These are phyloP conservation scores for Thaumetopoea pityocampa DNA, from an alignment of 1,140 invertebrate genomes.

Conservation along the genomic window DNA sequence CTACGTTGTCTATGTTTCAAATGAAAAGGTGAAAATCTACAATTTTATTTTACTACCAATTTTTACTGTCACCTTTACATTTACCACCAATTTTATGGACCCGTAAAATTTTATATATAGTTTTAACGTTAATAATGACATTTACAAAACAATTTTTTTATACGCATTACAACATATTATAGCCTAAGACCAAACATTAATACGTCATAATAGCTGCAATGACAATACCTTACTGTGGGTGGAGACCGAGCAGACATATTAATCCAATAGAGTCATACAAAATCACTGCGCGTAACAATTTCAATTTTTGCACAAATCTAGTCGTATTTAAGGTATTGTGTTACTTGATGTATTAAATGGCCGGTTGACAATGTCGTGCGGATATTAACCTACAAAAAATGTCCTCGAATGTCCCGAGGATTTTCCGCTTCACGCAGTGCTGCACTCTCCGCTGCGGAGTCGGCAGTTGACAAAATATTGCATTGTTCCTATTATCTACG, in stretches of 20 bases:
- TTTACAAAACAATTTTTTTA: conserved; percentile 1
- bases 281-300: conserved; percentile 65
- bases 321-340: conserved; percentile 72
- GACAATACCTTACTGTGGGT: conserved; percentile 8
- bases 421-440: conserved; percentile 73
- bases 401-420: conserved; percentile 74
- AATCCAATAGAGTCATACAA: conserved; percentile 62
- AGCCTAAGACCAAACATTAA: too few relatives aligned
- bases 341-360: conserved; percentile 74
- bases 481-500: conserved; percentile 73
- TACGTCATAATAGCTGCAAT: not conserved
- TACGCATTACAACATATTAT: too few relatives aligned
- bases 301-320: conserved; percentile 75
- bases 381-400: conserved; percentile 75
- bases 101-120: conserved; percentile 8
- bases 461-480: conserved; percentile 76
- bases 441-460: conserved; percentile 64
- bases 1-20: not conserved
- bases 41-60: too few relatives aligned
- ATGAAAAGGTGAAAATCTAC: conserved; percentile 8
- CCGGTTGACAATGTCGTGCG: conserved; percentile 73
- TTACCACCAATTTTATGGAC: conserved; percentile 5
- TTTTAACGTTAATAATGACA: conserved; percentile 4
- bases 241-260: conserved; percentile 37
- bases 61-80: not conserved